A percentile compares a stretch with the other conserved stretches of the same genome.
Evolutionary conservation across 2,113 vertebrate genomes (phyloP).

Genomic region (cattle (Bos taurus)): DNA sequence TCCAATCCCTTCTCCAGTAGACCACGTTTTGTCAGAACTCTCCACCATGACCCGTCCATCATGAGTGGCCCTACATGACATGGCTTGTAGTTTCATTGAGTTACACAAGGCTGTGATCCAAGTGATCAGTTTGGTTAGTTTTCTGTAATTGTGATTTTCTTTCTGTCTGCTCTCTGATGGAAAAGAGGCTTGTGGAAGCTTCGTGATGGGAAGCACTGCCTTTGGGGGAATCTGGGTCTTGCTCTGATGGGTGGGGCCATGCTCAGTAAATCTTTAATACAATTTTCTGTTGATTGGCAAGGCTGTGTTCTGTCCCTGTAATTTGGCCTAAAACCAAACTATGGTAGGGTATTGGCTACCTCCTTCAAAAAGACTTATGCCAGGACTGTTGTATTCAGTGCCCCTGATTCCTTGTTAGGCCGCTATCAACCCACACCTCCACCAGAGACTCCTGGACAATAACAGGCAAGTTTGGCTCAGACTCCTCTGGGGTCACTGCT

Average conservation of each 20-base stretch:
- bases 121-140: not conserved
- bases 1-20: not conserved
- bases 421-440: not conserved
- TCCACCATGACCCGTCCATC: accelerated
- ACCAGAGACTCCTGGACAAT: not conserved
- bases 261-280: not conserved
- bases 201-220: not conserved
- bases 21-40: not conserved
- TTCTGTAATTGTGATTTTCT: not conserved
- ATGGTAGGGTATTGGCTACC: not conserved
- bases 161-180: not conserved
- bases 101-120: not conserved
- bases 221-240: not conserved
- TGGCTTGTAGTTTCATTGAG: not conserved
- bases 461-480: not conserved
- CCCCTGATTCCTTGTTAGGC: not conserved
- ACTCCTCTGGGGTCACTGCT: not conserved
- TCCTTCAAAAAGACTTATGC: not conserved
- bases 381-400: not conserved
- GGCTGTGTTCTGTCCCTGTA: not conserved
- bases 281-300: not conserved
- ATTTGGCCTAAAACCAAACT: not conserved
- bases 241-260: not conserved
- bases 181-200: not conserved
- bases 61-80: not conserved